A percentile compares a stretch with the other conserved stretches of the same genome.
These are phyloP conservation scores for Cnemophilus loriae DNA, from an alignment of 2,113 vertebrate species.

Conservation along the genomic window DNA sequence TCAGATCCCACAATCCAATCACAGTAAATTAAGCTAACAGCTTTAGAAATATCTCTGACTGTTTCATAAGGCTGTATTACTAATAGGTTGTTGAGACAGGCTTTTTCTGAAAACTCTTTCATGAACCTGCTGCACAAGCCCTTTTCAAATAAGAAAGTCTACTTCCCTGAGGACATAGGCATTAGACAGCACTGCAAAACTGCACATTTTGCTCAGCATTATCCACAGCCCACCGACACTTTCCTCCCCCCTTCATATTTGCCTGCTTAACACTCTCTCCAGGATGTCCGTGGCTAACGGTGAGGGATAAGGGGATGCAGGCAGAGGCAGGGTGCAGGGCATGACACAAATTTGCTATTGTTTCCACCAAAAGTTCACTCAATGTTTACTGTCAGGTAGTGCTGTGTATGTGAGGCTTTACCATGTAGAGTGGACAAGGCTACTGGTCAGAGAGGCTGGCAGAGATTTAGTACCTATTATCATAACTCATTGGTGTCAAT, in stretches of 20 bases:
- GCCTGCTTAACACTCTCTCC: background rate
- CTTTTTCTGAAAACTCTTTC: conserved; percentile 24
- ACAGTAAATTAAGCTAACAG: background rate
- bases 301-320: background rate
- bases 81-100: background rate
- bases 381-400: background rate
- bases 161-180: background rate
- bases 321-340: background rate
- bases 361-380: background rate
- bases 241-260: background rate
- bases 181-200: conserved; percentile 32
- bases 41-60: conserved; percentile 8
- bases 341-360: background rate
- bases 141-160: conserved; percentile 20
- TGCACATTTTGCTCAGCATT: conserved; percentile 16
- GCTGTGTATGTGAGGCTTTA: background rate
- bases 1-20: background rate
- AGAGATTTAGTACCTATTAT: background rate
- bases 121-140: conserved; percentile 18
- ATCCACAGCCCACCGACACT: background rate
- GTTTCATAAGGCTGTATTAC: background rate
- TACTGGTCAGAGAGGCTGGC: background rate
- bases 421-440: background rate
- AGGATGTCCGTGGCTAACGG: background rate
- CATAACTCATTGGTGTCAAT: background rate